Percentiles rank a stretch among this genome's conserved stretches.
These are phyloP conservation scores for Caligus rogercresseyi DNA, from an alignment of 1,140 invertebrate species.

Conservation along the genomic window DNA sequence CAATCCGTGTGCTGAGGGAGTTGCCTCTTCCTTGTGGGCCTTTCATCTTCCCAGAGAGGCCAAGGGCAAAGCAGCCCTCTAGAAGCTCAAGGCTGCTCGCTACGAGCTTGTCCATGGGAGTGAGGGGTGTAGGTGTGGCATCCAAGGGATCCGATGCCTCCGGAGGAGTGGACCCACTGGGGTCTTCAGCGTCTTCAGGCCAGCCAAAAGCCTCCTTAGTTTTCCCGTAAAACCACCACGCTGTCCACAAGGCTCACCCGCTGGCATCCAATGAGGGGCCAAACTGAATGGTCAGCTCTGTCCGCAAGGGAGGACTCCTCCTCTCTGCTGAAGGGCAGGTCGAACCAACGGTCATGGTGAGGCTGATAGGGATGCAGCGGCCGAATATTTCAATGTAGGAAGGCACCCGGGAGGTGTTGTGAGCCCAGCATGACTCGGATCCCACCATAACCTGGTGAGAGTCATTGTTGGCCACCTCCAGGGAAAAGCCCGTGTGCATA, in stretches of 20 bases:
- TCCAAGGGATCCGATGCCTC: slow-evolving; percentile 1
- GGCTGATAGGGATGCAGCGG: slow-evolving; percentile 49
- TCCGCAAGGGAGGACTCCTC: slow-evolving; percentile 85
- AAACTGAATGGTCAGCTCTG: slow-evolving; percentile 73
- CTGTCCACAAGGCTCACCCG: slow-evolving; percentile 80
- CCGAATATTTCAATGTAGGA: slow-evolving; percentile 68
- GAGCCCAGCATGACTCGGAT: slow-evolving; percentile 62
- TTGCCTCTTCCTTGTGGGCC: slow-evolving; percentile 41
- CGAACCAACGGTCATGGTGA: slow-evolving; percentile 74
- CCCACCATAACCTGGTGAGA: slow-evolving; percentile 63
- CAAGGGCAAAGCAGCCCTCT: slow-evolving; percentile 43
- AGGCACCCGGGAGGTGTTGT: slow-evolving; percentile 65
- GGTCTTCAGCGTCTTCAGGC: slow-evolving; percentile 85
- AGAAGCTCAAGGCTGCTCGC: slow-evolving; percentile 53
- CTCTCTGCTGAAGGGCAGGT: slow-evolving; percentile 66
- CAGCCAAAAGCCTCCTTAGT: slow-evolving; percentile 89
- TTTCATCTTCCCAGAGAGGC: not conserved
- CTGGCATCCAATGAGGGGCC: slow-evolving; percentile 68
- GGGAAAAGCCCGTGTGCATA: slow-evolving; percentile 63
- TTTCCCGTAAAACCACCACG: slow-evolving; percentile 81
- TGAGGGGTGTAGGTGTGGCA: slow-evolving; percentile 28
- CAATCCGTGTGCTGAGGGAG: slow-evolving; percentile 52
- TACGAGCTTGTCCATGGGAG: slow-evolving; percentile 42
- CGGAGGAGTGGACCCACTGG: not conserved
- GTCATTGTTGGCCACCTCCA: slow-evolving; percentile 78